Evolutionary conservation across 1,140 invertebrate species (phyloP), one percentile per base, ranked within the genome.

Genomic region (Eubasilissa regina): DNA sequence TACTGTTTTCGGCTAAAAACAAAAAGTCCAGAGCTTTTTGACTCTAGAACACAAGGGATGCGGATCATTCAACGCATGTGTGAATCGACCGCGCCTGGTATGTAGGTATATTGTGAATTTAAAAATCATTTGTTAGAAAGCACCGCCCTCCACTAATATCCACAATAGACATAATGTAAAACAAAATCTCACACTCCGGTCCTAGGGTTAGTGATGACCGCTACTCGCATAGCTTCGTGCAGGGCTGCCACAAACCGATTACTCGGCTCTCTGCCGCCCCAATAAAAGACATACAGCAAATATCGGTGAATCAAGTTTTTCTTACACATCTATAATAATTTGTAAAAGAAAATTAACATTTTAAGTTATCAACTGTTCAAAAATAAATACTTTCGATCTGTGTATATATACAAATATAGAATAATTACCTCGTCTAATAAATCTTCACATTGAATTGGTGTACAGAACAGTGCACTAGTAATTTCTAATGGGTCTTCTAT

Each of bases 151-250:
- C n/a, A n/a, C n/a, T n/a, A n/a, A n/a, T n/a, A n/a, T n/a, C n/a
- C n/a, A n/a, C n/a, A n/a, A n/a, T n/a, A n/a, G n/a, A n/a, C n/a
- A n/a, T n/a, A n/a, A n/a, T n/a, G n/a, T n/a, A n/a, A n/a, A n/a
- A n/a, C n/a, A n/a, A 43, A 56, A 66, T 85, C 88, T 88, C 85
- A 92, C 91, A 91, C 89, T 76, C 87, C 87, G 44, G 85, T 84
- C 80, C 89, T 86, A 0, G 90, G 89, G 81, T 91, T 91, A 4
- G 89, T 91, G 78, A 92, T 89, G 35, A 91, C 88, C n/a, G 87
- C 87, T 1, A 90, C 85, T 45, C 88, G 84, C 86, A 90, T 90
- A 0, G 90, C 88, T 81, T 90, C 89, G 15, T 85, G 84, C 21
- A 90, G 85, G 10, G 83, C 82, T 13, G 80, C 64, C 10, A 85